Evolutionary conservation across 2,113 vertebrate genomes (phyloP), one percentile per base, ranked within the genome.

Genomic region (Chelonoidis abingdonii): DNA sequence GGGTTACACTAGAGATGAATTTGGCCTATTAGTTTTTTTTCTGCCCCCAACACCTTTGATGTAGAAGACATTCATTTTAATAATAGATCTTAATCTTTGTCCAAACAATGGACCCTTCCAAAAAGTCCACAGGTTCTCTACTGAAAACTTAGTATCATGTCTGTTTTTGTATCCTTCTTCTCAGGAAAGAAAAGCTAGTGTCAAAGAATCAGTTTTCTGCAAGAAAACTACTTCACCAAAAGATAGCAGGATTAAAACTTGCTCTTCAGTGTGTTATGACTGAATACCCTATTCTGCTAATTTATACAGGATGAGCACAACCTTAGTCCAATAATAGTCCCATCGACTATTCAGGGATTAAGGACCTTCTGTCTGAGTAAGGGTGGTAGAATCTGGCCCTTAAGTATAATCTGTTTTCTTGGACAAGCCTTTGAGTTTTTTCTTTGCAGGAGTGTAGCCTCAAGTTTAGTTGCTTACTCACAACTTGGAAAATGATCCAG

Each of bases 341-440:
- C 17, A 38, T 35, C 38, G 65, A 38, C 31, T 38, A n/a, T 6
- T 72, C 19, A 38, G 38, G n/a, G 65, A 72, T 8, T 72, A 35
- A 1, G 1, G 4, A 7, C 62, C 82, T 78, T 53, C 38, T 85
- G 13, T n/a, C 44, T 27, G 41, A 76, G 0, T 86, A 87, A 83
- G 35, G 41, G 6, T 50, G n/a, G 17, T 83, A 38, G 38, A 53
- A 78, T 90, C 57, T 84, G 59, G 79, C 9, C 24, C 89, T 91
- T 91, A 41, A 41, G 88, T 94, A 88, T 78, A 65, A 2, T 85
- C 87, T 86, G 22, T 10, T 82, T 94, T 96, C 83, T 8, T 44
- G 86, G 89, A 29, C 29, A 87, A n/a, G 41, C 35, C 88, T 76
- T 84, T 88, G 62, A 75, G 38, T 11, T 19, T 19, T 8, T 54